Evolutionary conservation across 2,888 invertebrate genomes (phyloP).

Genomic region (Theodoxus fluviatilis): DNA sequence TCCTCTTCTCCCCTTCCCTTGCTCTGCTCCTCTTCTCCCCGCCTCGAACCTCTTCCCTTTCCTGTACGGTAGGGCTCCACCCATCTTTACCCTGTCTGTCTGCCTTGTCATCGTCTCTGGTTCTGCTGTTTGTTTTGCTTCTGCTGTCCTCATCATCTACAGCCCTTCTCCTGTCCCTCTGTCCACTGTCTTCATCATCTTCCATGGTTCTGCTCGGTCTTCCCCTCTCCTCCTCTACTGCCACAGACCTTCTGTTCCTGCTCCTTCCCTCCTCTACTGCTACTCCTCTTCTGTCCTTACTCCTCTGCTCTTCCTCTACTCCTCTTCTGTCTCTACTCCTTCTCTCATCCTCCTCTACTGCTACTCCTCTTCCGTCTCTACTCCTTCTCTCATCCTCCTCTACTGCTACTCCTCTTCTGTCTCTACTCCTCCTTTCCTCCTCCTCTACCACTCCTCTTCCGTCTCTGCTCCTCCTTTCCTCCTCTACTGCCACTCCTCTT

Average conservation of each 20-base stretch:
- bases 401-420: conserved; percentile 23
- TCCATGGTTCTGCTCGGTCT: conserved; percentile 16
- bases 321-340: conserved; percentile 1
- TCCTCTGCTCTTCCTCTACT: conserved; percentile 1
- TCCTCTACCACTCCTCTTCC: background rate
- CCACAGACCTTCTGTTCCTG: background rate
- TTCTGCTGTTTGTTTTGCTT: conserved; percentile 3
- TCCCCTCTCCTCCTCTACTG: conserved; percentile 20
- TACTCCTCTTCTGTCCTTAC: conserved; percentile 11
- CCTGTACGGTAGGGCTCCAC: too few species aligned
- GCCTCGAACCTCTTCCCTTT: background rate
- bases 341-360: background rate
- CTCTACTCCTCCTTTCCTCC: background rate
- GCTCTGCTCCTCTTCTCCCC: background rate
- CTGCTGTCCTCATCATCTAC: background rate
- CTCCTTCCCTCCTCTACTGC: background rate
- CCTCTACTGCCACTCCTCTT: background rate
- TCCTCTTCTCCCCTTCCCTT: background rate
- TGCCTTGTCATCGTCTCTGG: background rate
- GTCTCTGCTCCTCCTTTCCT: background rate
- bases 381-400: conserved; percentile 24
- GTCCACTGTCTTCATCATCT: conserved; percentile 22
- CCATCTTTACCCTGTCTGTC: background rate
- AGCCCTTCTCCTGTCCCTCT: conserved; percentile 4
- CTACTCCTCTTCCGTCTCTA: conserved; percentile 15